These are phyloP conservation scores for Galbula dea DNA, from an alignment of 2,113 vertebrate genomes.

Conservation along the genomic window DNA sequence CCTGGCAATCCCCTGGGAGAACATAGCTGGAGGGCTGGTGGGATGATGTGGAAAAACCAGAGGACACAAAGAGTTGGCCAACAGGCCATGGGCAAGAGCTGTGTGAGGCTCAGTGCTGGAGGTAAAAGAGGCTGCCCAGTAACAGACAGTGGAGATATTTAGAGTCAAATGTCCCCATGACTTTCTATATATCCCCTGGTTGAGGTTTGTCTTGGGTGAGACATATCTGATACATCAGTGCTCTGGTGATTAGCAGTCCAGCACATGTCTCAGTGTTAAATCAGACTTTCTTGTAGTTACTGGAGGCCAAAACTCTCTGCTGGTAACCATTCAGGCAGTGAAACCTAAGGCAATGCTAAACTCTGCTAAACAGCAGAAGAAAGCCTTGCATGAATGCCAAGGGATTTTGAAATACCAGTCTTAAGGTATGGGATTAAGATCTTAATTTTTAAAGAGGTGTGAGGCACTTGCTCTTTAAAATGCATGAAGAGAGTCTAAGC, in stretches of 20 bases:
- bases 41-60: fast-evolving
- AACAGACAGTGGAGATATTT: neutral
- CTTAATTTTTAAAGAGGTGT: neutral
- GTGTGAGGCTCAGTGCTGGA: neutral
- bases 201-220: neutral
- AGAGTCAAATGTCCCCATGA: neutral
- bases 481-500: neutral
- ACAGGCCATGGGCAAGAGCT: neutral
- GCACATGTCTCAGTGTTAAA: neutral
- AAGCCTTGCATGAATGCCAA: neutral
- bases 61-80: neutral
- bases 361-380: neutral
- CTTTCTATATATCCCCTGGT: neutral
- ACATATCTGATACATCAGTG: neutral
- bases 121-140: neutral
- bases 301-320: neutral
- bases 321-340: neutral
- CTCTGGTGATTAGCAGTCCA: neutral
- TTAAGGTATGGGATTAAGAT: neutral
- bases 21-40: neutral
- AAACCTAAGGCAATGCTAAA: neutral
- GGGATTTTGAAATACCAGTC: neutral
- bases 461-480: neutral
- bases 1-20: neutral
- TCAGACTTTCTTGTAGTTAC: neutral